Evolutionary conservation across 1,140 invertebrate species (phyloP).

Genomic region (Lanistes nyassanus): DNA sequence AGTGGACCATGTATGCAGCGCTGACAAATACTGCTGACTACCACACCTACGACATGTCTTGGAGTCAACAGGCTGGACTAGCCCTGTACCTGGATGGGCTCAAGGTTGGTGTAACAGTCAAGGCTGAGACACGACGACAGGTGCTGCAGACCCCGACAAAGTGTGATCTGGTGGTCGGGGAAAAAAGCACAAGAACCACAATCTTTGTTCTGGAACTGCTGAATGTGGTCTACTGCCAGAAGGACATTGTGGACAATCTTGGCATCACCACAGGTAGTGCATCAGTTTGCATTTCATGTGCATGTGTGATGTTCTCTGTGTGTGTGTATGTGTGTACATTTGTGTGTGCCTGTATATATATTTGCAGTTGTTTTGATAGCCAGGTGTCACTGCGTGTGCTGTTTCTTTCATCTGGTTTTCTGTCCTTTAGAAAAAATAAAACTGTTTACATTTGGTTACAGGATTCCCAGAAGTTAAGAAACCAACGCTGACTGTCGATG

Average conservation of each 20-base stretch:
- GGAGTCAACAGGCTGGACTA: conserved; percentile 37
- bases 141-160: background rate
- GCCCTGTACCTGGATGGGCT: conserved; percentile 6
- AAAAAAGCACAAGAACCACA: background rate
- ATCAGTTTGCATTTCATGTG: too few species aligned
- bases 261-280: conserved; percentile 26
- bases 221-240: conserved; percentile 19
- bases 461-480: conserved; percentile 24
- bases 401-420: too few species aligned
- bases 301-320: too few species aligned
- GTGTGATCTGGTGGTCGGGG: conserved; percentile 21
- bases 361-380: too few species aligned
- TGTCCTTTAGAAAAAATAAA: background rate
- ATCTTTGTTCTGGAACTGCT: conserved; percentile 24
- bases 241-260: conserved; percentile 20
- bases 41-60: conserved; percentile 39
- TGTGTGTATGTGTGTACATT: too few species aligned
- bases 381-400: too few species aligned
- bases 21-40: conserved; percentile 25
- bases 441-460: conserved; percentile 8
- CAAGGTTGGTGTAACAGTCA: background rate
- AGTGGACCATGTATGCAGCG: conserved; percentile 37
- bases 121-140: conserved; percentile 1
- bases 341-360: too few species aligned
- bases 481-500: conserved; percentile 16